Conservation (phyloP, 2,888 invertebrate genomes). For the Loripinus fragilis region DNA sequence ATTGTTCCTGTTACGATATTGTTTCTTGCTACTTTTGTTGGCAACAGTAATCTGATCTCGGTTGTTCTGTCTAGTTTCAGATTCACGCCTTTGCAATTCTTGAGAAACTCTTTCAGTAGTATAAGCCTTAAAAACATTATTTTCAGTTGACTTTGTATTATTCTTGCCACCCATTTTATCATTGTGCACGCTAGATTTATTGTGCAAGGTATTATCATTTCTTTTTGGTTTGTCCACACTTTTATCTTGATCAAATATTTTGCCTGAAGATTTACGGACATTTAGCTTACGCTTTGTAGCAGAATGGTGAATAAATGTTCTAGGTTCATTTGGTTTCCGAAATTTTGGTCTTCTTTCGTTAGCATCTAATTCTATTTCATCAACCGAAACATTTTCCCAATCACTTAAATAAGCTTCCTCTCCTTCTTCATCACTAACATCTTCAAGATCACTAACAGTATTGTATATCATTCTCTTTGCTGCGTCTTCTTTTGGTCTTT, state of each 20-base stretch:
- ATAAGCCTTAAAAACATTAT: background rate
- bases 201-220: background rate
- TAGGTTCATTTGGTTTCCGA: slow-evolving; percentile 4
- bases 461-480: background rate
- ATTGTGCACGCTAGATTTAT: background rate
- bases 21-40: background rate
- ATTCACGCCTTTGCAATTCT: background rate
- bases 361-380: slow-evolving; percentile 15
- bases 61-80: background rate
- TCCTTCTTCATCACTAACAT: slow-evolving; percentile 7
- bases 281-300: background rate
- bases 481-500: background rate
- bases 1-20: background rate
- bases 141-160: too few relatives aligned
- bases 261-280: background rate
- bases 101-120: background rate
- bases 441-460: slow-evolving; percentile 5
- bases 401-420: background rate
- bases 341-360: slow-evolving; percentile 15
- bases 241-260: background rate
- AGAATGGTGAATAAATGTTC: slow-evolving; percentile 11
- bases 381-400: slow-evolving; percentile 7
- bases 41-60: background rate
- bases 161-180: background rate
- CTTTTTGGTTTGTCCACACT: background rate